Conservation (phyloP, 2,888 invertebrate genomes). For the Balanococcus diminutus region DNA sequence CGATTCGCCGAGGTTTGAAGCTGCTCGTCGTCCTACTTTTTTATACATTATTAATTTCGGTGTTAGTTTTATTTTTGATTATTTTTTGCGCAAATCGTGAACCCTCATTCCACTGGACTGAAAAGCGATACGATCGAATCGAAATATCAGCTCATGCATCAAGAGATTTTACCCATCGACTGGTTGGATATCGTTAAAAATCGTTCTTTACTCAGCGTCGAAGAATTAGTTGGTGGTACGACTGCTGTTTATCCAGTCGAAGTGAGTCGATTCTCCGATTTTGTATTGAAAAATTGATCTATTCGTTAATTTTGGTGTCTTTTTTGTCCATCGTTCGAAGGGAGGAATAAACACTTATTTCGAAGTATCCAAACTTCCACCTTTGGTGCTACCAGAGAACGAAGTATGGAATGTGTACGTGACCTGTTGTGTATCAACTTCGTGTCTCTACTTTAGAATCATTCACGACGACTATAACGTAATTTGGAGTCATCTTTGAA, state of each 20-base stretch:
- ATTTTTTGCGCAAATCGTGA: constrained; percentile 44
- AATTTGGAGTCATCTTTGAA: not conserved
- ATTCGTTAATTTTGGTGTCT: not conserved
- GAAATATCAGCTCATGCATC: not conserved
- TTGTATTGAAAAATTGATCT: not conserved
- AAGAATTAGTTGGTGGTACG: constrained; percentile 16
- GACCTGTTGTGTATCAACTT: not conserved
- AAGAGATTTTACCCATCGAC: not conserved
- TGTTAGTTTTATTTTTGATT: too few relatives aligned
- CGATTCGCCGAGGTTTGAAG: constrained; percentile 39
- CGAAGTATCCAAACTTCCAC: not conserved
- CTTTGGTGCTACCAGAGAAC: not conserved
- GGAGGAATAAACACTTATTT: not conserved
- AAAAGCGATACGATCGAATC: constrained; percentile 1
- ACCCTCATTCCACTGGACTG: not conserved
- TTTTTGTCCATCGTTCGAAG: not conserved
- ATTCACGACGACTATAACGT: constrained; percentile 45
- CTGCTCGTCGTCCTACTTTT: too few relatives aligned
- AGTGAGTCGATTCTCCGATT: not conserved
- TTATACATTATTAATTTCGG: not conserved
- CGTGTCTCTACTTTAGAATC: constrained; percentile 4
- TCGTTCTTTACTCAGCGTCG: constrained; percentile 26
- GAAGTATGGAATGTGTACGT: constrained; percentile 14
- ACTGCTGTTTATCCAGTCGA: not conserved
- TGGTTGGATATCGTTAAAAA: constrained; percentile 34